Conservation (phyloP, 1,140 invertebrate species). For the Ostrea edulis region DNA sequence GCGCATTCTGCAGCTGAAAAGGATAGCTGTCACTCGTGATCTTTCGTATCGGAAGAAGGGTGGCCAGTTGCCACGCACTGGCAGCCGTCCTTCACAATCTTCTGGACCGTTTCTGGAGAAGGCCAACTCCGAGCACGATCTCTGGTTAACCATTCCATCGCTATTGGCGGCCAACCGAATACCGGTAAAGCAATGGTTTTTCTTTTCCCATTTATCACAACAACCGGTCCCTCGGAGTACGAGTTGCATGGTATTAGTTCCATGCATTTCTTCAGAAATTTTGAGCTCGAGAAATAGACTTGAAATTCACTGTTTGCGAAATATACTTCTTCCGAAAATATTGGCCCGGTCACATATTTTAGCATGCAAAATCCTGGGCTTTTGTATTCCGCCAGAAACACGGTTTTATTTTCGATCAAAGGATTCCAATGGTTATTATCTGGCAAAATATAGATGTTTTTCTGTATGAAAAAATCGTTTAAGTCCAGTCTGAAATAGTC, state of each 20-base stretch:
- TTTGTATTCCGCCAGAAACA: not conserved
- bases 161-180: not conserved
- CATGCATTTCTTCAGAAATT: not conserved
- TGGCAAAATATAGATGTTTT: not conserved
- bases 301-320: not conserved
- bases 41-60: not conserved
- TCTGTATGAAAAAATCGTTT: not conserved
- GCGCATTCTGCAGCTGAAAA: conserved; percentile 19
- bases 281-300: not conserved
- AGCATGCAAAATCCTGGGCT: not conserved
- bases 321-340: not conserved
- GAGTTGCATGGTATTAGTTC: not conserved
- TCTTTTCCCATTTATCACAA: not conserved
- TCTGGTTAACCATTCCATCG: not conserved
- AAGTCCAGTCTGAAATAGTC: not conserved
- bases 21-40: not conserved
- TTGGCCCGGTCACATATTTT: not conserved
- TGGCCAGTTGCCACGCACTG: not conserved
- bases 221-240: not conserved
- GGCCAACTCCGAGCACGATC: not conserved
- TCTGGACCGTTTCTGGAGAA: not conserved
- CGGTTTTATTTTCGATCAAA: not conserved
- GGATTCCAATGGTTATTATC: not conserved
- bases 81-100: not conserved
- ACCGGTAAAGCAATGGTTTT: not conserved